Base-by-base conservation (phyloP, 2,888 invertebrate genomes). In the Metacarcinus magister region DNA sequence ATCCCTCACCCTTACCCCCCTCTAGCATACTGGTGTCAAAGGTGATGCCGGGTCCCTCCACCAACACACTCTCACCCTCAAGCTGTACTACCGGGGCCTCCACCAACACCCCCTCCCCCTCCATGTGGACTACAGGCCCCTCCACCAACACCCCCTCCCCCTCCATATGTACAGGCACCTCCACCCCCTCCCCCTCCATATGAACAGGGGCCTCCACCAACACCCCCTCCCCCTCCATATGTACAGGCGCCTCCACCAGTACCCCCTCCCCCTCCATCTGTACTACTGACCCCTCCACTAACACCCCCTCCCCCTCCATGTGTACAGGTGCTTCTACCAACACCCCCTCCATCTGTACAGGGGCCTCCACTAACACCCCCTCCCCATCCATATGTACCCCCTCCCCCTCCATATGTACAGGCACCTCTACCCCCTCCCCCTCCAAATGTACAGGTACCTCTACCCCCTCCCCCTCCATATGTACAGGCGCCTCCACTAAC, bases 21-120 rank as follows among this genome's bases (percentile, higher is more conserved):
- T 75, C 93, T 75, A 75, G 43, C 75, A 93, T 93, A 7, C 39
- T 39, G 3, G 87, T 46, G 16, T 46, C 93, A 46, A 93, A 93
- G 28, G n/a, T 46, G 46, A 82, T 5, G 13, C 44, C 67, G 0
- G 48, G 16, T 23, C 54, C 94, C 67, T 95, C 91, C 91, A 95
- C 44, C 91, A 95, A n/a, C 43, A 95, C 95, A 13, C 67, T 44
- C n/a, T 60, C 32, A 28, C 60, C 43, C 23, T 4, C 32, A 28
- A 48, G 46, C 75, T 90, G 43, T 90, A 95, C 94, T 32, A 67
- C 94, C 39, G 28, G 94, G 32, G 96, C 44, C 32, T 91, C 96
- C 87, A 87, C 87, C 46, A 96, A 95, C 28, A 92, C 96, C 7
- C 92, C 96, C 8, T 94, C n/a, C 23, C 54, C 96, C 87, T 94